Percentiles rank a stretch among this genome's conserved stretches.
Conservation (phyloP, 1,140 invertebrate species). For the Ceratitis capitata region DNA sequence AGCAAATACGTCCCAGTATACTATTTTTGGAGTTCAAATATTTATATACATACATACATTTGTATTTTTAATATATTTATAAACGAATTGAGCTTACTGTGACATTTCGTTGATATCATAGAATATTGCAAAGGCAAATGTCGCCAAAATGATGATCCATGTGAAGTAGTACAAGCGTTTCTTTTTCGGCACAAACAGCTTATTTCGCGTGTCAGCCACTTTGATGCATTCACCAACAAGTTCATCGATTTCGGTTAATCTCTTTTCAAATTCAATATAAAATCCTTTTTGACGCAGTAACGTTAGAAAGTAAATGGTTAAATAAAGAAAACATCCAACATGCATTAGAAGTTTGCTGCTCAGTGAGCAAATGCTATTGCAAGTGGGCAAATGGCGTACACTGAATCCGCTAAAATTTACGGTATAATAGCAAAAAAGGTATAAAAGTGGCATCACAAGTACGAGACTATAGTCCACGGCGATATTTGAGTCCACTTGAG, state of each 20-base stretch:
- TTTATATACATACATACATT: no score
- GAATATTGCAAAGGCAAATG: slow-evolving; percentile 52
- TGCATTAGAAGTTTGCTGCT: slow-evolving; percentile 55
- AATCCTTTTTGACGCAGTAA: slow-evolving; percentile 57
- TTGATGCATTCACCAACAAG: slow-evolving; percentile 49
- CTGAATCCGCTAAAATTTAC: slow-evolving; percentile 48
- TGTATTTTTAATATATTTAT: no score
- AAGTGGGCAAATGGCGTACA: slow-evolving; percentile 44
- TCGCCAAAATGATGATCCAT: slow-evolving; percentile 53
- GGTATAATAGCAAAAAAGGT: slow-evolving; percentile 52
- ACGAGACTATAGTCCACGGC: slow-evolving; percentile 56
- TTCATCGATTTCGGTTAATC: slow-evolving; percentile 53
- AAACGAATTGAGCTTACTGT: slow-evolving; percentile 53
- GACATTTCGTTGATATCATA: slow-evolving; percentile 52
- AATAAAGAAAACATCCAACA: slow-evolving; percentile 56
- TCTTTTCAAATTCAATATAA: slow-evolving; percentile 54
- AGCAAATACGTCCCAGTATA: no score
- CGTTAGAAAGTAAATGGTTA: slow-evolving; percentile 52
- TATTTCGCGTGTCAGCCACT: slow-evolving; percentile 50
- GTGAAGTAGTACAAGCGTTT: slow-evolving; percentile 51
- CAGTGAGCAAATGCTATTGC: slow-evolving; percentile 55
- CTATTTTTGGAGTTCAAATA: no score
- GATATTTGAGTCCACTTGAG: slow-evolving; percentile 45
- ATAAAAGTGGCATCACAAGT: slow-evolving; percentile 52
- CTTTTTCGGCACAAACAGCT: slow-evolving; percentile 35